These are phyloP conservation scores for Tiaroga cobitis DNA, from an alignment of 2,797 vertebrate genomes.

Conservation along the genomic window DNA sequence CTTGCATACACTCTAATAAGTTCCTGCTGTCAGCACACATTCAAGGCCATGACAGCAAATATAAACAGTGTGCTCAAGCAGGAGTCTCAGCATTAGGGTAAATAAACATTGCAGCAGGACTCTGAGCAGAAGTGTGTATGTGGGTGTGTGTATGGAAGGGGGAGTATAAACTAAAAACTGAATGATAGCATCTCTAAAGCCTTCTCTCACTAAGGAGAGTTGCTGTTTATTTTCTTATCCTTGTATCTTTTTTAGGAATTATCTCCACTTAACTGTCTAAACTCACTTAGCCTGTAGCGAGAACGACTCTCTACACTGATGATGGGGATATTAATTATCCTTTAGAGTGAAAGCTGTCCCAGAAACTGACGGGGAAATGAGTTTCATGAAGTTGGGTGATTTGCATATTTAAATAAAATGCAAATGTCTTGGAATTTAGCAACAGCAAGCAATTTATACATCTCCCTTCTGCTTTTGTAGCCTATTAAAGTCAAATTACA, in stretches of 20 bases:
- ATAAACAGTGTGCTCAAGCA: slow-evolving; percentile 76
- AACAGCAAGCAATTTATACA: slow-evolving; percentile 38
- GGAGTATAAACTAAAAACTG: slow-evolving; percentile 67
- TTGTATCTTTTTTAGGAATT: slow-evolving; percentile 60
- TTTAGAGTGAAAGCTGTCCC: neutral
- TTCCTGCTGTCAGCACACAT: slow-evolving; percentile 54
- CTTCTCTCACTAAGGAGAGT: slow-evolving; percentile 55
- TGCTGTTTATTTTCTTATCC: slow-evolving; percentile 69
- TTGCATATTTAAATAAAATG: neutral
- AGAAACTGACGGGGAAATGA: neutral
- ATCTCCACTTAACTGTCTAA: slow-evolving; percentile 18
- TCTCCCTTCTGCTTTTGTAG: slow-evolving; percentile 6
- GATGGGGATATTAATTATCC: neutral
- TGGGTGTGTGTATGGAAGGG: slow-evolving; percentile 54
- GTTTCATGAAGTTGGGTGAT: neutral
- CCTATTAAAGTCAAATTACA: slow-evolving; percentile 45
- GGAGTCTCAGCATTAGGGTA: slow-evolving; percentile 73
- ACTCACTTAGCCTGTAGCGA: neutral
- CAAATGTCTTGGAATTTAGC: slow-evolving; percentile 9
- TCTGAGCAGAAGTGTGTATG: slow-evolving; percentile 66
- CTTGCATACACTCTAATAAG: neutral
- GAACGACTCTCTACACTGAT: neutral
- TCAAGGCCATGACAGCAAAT: slow-evolving; percentile 73
- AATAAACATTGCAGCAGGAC: slow-evolving; percentile 78
- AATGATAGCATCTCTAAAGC: slow-evolving; percentile 75